A percentile compares a stretch with the other conserved stretches of the same genome.
These are phyloP conservation scores for Lochmaea capreae DNA, from an alignment of 2,888 invertebrate species.

Conservation along the genomic window DNA sequence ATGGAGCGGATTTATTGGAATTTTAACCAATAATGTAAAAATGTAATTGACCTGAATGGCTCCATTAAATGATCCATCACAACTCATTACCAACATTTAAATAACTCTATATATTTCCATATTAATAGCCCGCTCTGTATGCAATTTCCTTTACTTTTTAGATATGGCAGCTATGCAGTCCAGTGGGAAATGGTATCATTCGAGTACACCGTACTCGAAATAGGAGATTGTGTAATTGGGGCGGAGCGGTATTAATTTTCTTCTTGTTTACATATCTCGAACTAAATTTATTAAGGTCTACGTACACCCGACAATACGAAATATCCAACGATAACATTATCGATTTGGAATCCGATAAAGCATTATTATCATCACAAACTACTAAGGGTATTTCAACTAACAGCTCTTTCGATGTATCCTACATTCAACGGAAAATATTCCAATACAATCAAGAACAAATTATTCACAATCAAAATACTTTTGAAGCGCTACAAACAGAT, in stretches of 20 bases:
- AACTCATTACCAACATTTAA: too few relatives aligned
- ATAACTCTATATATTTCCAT: too few relatives aligned
- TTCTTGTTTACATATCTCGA: slow-evolving; percentile 74
- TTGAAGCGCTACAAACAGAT: slow-evolving; percentile 87
- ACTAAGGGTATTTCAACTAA: slow-evolving; percentile 74
- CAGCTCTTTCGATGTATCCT: slow-evolving; percentile 71
- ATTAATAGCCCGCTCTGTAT: not conserved
- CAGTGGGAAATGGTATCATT: slow-evolving; percentile 62
- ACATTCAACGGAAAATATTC: slow-evolving; percentile 79
- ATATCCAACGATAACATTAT: slow-evolving; percentile 63
- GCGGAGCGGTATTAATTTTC: slow-evolving; percentile 59
- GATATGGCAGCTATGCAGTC: slow-evolving; percentile 55
- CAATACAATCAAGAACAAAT: slow-evolving; percentile 84
- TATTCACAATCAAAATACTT: slow-evolving; percentile 89
- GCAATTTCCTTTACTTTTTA: not conserved
- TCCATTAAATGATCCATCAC: too few relatives aligned
- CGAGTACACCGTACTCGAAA: slow-evolving; percentile 62
- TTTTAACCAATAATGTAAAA: too few relatives aligned
- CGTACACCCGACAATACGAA: slow-evolving; percentile 80
- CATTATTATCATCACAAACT: slow-evolving; percentile 1
- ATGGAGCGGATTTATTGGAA: too few relatives aligned
- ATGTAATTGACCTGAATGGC: too few relatives aligned
- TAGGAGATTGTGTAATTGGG: slow-evolving; percentile 61
- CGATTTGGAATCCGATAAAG: not conserved
- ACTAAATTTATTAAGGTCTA: slow-evolving; percentile 73